These are phyloP conservation scores for Drosophila neoperkinsi DNA, from an alignment of 2,888 invertebrate species.

Conservation along the genomic window DNA sequence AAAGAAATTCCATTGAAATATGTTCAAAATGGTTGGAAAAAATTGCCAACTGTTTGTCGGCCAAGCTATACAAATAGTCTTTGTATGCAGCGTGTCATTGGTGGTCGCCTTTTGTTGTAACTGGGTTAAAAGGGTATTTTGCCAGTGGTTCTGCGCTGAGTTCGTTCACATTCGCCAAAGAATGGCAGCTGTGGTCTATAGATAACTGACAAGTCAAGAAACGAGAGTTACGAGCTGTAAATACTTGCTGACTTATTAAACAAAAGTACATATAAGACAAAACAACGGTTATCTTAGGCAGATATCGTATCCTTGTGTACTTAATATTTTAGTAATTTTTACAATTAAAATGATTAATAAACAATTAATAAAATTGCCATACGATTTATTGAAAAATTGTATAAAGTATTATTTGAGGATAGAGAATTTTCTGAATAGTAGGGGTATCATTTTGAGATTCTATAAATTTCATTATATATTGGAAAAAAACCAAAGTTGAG, in stretches of 20 bases:
- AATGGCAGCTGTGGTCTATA: slow-evolving; percentile 16
- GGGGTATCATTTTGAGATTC: neutral
- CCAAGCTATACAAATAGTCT: slow-evolving; percentile 43
- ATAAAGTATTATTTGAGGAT: neutral
- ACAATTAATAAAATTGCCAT: neutral
- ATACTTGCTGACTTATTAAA: neutral
- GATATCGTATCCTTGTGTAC: neutral
- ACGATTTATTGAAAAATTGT: neutral
- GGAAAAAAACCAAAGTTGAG: neutral
- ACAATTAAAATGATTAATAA: neutral
- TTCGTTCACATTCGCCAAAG: slow-evolving; percentile 41
- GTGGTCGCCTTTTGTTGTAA: slow-evolving; percentile 42
- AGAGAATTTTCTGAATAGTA: neutral
- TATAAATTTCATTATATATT: neutral
- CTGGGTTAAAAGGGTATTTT: slow-evolving; percentile 45
- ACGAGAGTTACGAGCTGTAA: neutral
- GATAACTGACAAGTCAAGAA: slow-evolving; percentile 24
- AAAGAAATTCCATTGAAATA: slow-evolving; percentile 62
- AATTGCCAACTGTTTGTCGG: slow-evolving; percentile 41
- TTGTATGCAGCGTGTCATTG: slow-evolving; percentile 18
- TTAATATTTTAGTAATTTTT: neutral
- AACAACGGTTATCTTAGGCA: neutral
- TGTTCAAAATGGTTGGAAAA: slow-evolving; percentile 16
- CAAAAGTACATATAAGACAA: neutral
- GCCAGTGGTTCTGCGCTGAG: slow-evolving; percentile 7